A percentile compares a stretch with the other conserved stretches of the same genome.
These are phyloP conservation scores for Pocillopora grandis DNA, from an alignment of 92 coral and sea anemone genomes.

Conservation along the genomic window DNA sequence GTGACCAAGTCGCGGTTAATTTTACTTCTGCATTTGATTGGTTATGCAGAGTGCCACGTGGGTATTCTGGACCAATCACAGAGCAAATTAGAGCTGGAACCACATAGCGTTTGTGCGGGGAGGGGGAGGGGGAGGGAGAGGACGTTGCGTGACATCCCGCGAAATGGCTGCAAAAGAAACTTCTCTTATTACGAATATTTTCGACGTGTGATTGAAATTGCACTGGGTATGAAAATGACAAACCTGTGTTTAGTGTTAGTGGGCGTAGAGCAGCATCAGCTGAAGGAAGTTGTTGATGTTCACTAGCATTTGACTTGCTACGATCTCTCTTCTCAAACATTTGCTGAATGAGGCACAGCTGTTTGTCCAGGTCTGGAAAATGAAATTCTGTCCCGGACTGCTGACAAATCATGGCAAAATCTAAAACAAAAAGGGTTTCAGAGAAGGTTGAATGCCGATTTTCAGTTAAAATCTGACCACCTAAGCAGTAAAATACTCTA, in stretches of 20 bases:
- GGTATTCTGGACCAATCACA: no score
- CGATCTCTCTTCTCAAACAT: slow-evolving; percentile 72
- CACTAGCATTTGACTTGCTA: slow-evolving; percentile 59
- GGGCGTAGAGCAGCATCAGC: slow-evolving; percentile 71
- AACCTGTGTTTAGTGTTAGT: slow-evolving; percentile 73
- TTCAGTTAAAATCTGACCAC: no score
- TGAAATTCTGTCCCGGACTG: slow-evolving; percentile 95
- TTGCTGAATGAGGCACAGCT: slow-evolving; percentile 93
- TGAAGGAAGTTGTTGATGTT: slow-evolving; percentile 40
- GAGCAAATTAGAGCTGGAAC: no score
- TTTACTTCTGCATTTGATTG: no score
- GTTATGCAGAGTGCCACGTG: no score
- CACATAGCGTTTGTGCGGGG: no score
- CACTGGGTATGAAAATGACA: neutral
- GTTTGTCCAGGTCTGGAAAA: slow-evolving; percentile 98
- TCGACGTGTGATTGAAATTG: neutral
- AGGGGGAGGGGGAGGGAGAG: no score
- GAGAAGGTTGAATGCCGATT: no score
- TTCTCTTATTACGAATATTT: neutral
- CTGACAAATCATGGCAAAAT: slow-evolving; percentile 92
- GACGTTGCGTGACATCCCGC: neutral
- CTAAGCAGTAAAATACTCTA: no score
- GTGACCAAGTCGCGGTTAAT: no score
- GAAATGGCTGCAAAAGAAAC: neutral
- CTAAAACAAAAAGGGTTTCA: slow-evolving; percentile 28